Evolutionary conservation across 2,888 invertebrate genomes (phyloP).

Genomic region (Argyresthia goedartella): DNA sequence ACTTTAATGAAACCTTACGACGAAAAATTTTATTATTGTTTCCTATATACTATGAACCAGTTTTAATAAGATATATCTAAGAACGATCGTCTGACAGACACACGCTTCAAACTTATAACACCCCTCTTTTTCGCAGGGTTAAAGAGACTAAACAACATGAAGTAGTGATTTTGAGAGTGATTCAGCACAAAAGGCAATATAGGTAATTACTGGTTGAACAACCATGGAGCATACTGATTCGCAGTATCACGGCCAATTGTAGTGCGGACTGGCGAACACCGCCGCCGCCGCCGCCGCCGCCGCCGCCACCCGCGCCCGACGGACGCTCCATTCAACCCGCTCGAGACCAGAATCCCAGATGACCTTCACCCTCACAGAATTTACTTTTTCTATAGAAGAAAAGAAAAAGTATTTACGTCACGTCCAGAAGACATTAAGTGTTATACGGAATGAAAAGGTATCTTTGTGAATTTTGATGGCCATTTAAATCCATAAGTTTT

Average conservation of each 20-base stretch:
- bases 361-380: conserved; percentile 25
- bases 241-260: conserved; percentile 37
- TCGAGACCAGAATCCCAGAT: conserved; percentile 39
- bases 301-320: too few species aligned
- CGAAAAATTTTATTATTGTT: too few species aligned
- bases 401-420: conserved; percentile 30
- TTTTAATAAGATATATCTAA: too few species aligned
- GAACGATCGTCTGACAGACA: too few species aligned
- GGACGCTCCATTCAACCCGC: conserved; percentile 24
- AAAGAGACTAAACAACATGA: too few species aligned
- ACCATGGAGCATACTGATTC: conserved; percentile 29
- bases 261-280: conserved; percentile 21
- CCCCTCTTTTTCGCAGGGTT: too few species aligned
- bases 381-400: conserved; percentile 24
- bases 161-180: too few species aligned
- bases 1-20: too few species aligned
- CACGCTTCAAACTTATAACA: too few species aligned
- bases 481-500: too few species aligned
- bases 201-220: conserved; percentile 25
- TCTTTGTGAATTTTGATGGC: neutral
- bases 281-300: too few species aligned
- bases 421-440: conserved; percentile 16
- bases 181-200: conserved; percentile 17
- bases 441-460: conserved; percentile 3
- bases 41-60: too few species aligned